Evolutionary conservation across 2,113 vertebrate species (phyloP).

Genomic region (mouse (Mus musculus)): DNA sequence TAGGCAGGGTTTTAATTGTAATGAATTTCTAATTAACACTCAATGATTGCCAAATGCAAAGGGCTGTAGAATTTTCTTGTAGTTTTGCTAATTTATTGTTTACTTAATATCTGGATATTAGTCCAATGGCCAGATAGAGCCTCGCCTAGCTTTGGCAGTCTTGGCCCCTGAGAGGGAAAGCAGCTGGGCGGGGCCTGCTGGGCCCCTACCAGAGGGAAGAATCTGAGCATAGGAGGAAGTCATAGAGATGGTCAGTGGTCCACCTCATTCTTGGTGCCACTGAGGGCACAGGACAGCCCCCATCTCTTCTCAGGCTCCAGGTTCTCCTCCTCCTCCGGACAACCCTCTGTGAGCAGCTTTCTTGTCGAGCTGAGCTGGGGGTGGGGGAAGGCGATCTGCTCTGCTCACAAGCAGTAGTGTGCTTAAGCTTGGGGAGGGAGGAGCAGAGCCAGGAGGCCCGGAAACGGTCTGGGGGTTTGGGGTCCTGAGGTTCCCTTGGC

Average conservation of each 20-base stretch:
- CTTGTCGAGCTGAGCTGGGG: neutral
- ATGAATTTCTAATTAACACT: constrained; percentile 93
- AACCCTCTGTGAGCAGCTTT: fast-evolving
- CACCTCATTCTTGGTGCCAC: neutral
- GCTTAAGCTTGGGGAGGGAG: neutral
- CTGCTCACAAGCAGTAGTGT: neutral
- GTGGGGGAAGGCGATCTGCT: fast-evolving
- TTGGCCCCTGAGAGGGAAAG: neutral
- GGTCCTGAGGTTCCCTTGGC: neutral
- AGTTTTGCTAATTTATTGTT: constrained; percentile 85
- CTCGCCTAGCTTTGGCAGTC: fast-evolving
- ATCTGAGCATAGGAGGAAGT: fast-evolving
- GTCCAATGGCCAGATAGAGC: constrained; percentile 70
- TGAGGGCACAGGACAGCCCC: neutral
- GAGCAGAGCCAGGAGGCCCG: neutral
- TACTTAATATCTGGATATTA: constrained; percentile 86
- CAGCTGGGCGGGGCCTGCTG: neutral
- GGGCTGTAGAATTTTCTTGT: constrained; percentile 86
- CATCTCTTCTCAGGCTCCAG: neutral
- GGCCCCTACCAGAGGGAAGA: neutral
- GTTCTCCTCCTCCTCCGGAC: too few species aligned
- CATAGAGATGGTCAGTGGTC: neutral
- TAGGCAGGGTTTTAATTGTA: constrained; percentile 91
- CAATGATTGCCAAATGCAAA: constrained; percentile 89
- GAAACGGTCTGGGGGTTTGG: neutral